These are phyloP conservation scores for Brachionus rotundiformis DNA, from an alignment of 1,140 invertebrate species.

Conservation along the genomic window DNA sequence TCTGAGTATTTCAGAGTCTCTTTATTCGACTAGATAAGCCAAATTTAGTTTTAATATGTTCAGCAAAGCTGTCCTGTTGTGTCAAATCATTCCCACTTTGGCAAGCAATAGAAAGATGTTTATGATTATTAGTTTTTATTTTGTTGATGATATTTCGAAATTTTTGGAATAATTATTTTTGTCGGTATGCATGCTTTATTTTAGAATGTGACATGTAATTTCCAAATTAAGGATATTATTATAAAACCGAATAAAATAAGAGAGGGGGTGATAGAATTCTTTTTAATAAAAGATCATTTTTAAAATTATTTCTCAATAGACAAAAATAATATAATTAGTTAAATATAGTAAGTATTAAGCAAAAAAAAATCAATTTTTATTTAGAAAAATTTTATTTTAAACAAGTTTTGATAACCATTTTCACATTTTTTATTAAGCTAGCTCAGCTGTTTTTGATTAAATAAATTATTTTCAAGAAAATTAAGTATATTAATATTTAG, in stretches of 20 bases:
- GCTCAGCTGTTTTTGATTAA: too few species aligned
- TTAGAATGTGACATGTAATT: not conserved
- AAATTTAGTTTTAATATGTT: too few species aligned
- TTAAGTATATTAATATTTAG: too few species aligned
- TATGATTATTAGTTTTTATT: not conserved
- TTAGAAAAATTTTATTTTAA: too few species aligned
- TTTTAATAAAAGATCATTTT: too few species aligned
- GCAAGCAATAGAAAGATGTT: not conserved
- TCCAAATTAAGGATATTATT: not conserved
- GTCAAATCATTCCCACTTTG: not conserved
- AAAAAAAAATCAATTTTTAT: too few species aligned
- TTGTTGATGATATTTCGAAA: not conserved
- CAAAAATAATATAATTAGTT: too few species aligned
- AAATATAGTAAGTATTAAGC: too few species aligned
- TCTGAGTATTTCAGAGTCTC: not conserved
- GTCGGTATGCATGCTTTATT: not conserved
- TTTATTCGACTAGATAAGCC: not conserved
- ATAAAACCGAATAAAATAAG: not conserved
- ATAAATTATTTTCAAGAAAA: too few species aligned
- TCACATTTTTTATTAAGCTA: too few species aligned
- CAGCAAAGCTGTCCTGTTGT: too few species aligned
- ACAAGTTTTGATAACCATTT: too few species aligned
- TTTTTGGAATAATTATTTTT: not conserved
- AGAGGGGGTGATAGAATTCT: not conserved
- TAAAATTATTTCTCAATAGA: not conserved